Evolutionary conservation across 2,113 vertebrate species (phyloP), one percentile per base, ranked within the genome.

Genomic region (Notiomystis cincta): DNA sequence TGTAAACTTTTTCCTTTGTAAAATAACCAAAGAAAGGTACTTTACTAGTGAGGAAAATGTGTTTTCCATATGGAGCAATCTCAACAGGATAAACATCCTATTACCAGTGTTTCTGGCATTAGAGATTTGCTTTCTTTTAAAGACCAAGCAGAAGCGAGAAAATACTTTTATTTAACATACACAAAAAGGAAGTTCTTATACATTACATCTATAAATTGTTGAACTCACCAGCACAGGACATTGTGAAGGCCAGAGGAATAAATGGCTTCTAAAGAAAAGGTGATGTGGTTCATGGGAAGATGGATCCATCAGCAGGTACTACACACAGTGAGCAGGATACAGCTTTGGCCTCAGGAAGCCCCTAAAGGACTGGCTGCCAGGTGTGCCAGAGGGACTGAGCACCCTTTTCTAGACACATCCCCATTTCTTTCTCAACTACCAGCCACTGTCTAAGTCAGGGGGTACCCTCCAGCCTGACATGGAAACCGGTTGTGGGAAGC

Each of bases 1-100:
- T 97, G 95, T 96, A 97, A 97, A 92, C 87, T 69, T 72, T 73
- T 56, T 90, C 82, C 79, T 78, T 90, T 76, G 77, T 79, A 91
- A 96, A 88, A 87, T 35, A 76, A 69, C 93, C 40, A 60, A 80
- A 69, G 78, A 83, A 85, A 83, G 65, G 40, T 92, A 90, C 45
- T 89, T 31, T 37, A 94, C 45, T 62, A 61, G 57, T 48, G 78
- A 89, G 72, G 69, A 81, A 56, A 85, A 89, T 15, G 4, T 82
- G 38, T 64, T 82, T 80, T 45, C 83, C 38, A 83, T 61, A 48
- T 67, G 79, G 71, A 84, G 19, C 64, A 87, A 89, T 84, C 93
- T 82, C 87, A 95, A 42, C 13, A 82, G 78, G 91, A 83, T 70
- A 73, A 89, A 38, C 54, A 84, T 50, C 70, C 82, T 66, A 6